Percentiles rank a stretch among this genome's conserved stretches.
These are phyloP conservation scores for Halcyon badia DNA, from an alignment of 2,797 vertebrate species.

Conservation along the genomic window DNA sequence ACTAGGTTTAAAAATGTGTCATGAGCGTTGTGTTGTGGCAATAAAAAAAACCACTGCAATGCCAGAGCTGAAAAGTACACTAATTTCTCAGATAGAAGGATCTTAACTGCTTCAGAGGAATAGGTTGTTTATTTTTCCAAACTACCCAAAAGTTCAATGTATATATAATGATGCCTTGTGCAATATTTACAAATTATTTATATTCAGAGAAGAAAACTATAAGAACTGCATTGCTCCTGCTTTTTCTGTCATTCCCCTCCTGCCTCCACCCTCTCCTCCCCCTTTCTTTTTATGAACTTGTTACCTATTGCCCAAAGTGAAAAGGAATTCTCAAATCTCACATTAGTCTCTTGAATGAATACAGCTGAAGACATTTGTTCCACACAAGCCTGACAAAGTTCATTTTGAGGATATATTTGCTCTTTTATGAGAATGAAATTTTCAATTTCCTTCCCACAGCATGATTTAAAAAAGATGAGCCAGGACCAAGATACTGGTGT, in stretches of 20 bases:
- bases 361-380: background rate
- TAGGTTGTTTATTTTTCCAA: background rate
- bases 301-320: background rate
- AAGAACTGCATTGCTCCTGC: background rate
- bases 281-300: background rate
- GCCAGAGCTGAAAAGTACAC: background rate
- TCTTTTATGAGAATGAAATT: background rate
- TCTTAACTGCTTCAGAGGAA: background rate
- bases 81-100: background rate
- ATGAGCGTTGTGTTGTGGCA: background rate
- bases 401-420: background rate
- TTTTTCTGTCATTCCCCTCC: too few relatives aligned
- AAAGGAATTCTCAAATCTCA: background rate
- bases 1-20: background rate
- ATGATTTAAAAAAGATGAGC: constrained; percentile 70
- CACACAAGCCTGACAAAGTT: background rate
- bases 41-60: background rate
- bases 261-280: accelerated
- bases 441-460: background rate
- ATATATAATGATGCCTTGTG: background rate
- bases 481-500: background rate
- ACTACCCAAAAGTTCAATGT: background rate
- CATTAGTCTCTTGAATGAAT: background rate
- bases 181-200: background rate
- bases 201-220: background rate